A percentile compares a stretch with the other conserved stretches of the same genome.
phyloP scores from a whole-genome alignment of 2,888 invertebrate genomes.

The Zygothrica quintamaculata region DNA sequence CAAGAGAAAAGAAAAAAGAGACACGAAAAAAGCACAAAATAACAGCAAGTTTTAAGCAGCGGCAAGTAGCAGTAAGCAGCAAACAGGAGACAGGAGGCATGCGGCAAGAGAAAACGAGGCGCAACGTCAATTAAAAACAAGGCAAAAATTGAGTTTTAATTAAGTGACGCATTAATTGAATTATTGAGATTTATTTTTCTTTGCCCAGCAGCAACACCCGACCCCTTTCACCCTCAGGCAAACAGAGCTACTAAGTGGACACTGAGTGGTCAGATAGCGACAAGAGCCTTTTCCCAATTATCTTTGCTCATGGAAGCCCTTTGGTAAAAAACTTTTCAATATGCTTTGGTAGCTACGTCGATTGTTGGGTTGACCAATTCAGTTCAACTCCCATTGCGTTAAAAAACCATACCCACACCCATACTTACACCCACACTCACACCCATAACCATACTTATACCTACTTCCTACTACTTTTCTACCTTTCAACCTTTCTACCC shows the following conservation, averaged over 20 bases:
- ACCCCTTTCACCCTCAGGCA: background rate
- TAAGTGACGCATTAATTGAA: slow-evolving; percentile 77
- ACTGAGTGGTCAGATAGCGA: slow-evolving; percentile 1
- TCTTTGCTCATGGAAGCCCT: slow-evolving; percentile 25
- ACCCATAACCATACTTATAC: no score
- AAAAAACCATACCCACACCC: no score
- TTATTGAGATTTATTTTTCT: slow-evolving; percentile 72
- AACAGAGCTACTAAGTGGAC: slow-evolving; percentile 12
- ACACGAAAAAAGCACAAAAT: slow-evolving; percentile 10
- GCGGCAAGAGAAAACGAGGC: slow-evolving; percentile 39
- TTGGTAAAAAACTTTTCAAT: slow-evolving; percentile 46
- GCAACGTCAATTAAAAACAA: slow-evolving; percentile 70
- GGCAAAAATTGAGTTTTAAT: slow-evolving; percentile 75
- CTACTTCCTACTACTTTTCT: no score
- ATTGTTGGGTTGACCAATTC: slow-evolving; percentile 30
- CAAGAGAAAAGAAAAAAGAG: slow-evolving; percentile 12
- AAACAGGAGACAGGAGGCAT: slow-evolving; percentile 12
- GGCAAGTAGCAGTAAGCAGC: slow-evolving; percentile 2
- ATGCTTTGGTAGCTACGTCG: slow-evolving; percentile 20
- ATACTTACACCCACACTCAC: background rate
- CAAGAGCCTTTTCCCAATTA: slow-evolving; percentile 46
- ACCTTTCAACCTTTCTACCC: background rate
- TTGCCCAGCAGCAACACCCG: slow-evolving; percentile 10
- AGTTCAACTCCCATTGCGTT: background rate
- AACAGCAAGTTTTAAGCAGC: slow-evolving; percentile 5